A percentile compares a stretch with the other conserved stretches of the same genome.
Conservation (phyloP, 1,140 invertebrate genomes). For the Orussus abietinus region DNA sequence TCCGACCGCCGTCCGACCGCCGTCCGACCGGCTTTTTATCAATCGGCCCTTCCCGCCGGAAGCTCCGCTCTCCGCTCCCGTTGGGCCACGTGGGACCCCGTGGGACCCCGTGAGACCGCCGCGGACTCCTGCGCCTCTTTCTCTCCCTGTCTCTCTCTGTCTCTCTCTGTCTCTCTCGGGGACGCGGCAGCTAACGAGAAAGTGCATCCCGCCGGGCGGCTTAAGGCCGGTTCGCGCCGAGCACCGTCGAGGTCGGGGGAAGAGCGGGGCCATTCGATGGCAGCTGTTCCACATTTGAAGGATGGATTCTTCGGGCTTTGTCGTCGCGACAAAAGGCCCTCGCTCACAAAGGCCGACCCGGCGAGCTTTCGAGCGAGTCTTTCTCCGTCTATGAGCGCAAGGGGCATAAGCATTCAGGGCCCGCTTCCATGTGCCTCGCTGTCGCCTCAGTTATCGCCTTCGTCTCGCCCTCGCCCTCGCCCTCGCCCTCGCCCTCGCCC, state of each 20-base stretch:
- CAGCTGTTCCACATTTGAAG: constrained; percentile 52
- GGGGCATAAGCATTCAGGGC: neutral
- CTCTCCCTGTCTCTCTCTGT: neutral
- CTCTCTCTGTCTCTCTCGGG: constrained; percentile 4
- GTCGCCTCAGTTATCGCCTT: too few species aligned
- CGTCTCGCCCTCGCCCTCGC: constrained; percentile 3
- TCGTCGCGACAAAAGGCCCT: constrained; percentile 44
- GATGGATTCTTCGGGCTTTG: constrained; percentile 50
- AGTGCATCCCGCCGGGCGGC: too few species aligned
- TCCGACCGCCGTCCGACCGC: too few species aligned
- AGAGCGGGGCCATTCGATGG: constrained; percentile 42
- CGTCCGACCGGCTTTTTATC: too few species aligned
- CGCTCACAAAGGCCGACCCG: constrained; percentile 38
- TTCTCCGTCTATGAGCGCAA: constrained; percentile 18
- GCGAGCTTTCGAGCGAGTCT: constrained; percentile 19
- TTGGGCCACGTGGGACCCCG: too few species aligned
- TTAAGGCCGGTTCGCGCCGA: neutral
- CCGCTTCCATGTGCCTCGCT: neutral
- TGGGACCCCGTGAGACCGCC: too few species aligned
- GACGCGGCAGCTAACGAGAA: neutral
- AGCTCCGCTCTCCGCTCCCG: too few species aligned
- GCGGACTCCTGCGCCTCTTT: neutral
- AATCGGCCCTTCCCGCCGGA: too few species aligned
- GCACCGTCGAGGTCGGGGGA: neutral
- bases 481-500: constrained; percentile 14